Conservation (phyloP, 92 coral and sea anemone species). For the Palythoa grandis region DNA sequence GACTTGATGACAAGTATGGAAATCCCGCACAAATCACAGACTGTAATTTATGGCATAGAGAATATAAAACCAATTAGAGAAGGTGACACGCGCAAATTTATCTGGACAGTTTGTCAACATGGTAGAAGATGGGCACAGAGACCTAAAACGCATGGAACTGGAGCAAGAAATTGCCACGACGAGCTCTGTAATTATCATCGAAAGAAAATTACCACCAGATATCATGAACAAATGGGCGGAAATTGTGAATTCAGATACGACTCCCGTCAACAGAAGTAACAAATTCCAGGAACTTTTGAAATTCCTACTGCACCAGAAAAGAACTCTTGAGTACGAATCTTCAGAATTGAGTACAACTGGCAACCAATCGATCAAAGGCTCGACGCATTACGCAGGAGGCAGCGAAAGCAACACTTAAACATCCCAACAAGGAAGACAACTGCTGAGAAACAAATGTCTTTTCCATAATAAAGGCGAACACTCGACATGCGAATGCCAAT, state of each 20-base stretch:
- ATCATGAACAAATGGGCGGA: slow-evolving; percentile 25
- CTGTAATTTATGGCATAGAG: slow-evolving; percentile 27
- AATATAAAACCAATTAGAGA: slow-evolving; percentile 26
- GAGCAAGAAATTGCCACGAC: slow-evolving; percentile 15
- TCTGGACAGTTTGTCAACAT: slow-evolving; percentile 25
- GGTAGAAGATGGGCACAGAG: slow-evolving; percentile 42
- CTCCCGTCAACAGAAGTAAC: neutral
- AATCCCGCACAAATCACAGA: slow-evolving; percentile 29
- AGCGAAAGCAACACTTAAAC: neutral
- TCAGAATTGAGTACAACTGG: slow-evolving; percentile 1
- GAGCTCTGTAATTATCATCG: slow-evolving; percentile 33
- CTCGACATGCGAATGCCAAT: no score
- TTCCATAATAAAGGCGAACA: no score
- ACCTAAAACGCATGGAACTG: slow-evolving; percentile 25
- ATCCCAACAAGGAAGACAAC: slow-evolving; percentile 10
- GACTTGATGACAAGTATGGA: slow-evolving; percentile 42
- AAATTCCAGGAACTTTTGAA: neutral
- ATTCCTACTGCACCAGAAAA: slow-evolving; percentile 9
- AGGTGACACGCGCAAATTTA: slow-evolving; percentile 15
- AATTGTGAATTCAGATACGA: slow-evolving; percentile 4
- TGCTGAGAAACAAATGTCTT: no score
- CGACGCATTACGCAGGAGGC: neutral
- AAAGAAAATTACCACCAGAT: slow-evolving; percentile 28
- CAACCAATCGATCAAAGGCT: neutral
- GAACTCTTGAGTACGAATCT: slow-evolving; percentile 3